These are phyloP conservation scores for Lasioglossum albipes DNA, from an alignment of 1,140 invertebrate genomes.

Conservation along the genomic window DNA sequence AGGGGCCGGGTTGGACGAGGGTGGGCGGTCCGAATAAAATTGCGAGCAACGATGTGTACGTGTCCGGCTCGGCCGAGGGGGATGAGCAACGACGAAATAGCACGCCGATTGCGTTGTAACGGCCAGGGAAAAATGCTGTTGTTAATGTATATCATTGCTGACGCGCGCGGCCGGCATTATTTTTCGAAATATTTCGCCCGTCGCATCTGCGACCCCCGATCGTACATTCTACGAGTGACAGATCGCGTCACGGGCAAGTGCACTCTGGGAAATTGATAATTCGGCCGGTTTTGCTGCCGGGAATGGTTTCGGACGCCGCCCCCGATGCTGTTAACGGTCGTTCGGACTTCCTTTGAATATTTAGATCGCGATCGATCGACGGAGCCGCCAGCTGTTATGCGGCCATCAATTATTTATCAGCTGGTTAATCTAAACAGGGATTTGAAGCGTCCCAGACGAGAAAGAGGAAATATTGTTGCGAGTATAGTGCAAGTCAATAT, in stretches of 20 bases:
- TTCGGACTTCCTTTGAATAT: too few species aligned
- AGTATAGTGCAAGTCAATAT: too few species aligned
- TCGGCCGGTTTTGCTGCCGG: neutral
- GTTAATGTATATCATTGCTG: conserved; percentile 45
- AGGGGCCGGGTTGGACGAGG: neutral
- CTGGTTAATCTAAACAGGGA: too few species aligned
- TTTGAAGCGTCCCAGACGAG: too few species aligned
- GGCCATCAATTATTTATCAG: too few species aligned
- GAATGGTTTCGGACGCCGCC: neutral
- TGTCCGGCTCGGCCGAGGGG: neutral
- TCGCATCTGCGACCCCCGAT: conserved; percentile 26
- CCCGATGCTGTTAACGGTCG: too few species aligned
- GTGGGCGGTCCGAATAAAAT: conserved; percentile 24
- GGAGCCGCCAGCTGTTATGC: too few species aligned
- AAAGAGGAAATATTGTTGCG: too few species aligned
- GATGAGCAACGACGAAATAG: conserved; percentile 21
- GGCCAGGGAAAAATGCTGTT: conserved; percentile 20
- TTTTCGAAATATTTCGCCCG: conserved; percentile 36
- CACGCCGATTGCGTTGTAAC: conserved; percentile 41
- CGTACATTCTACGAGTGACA: conserved; percentile 28
- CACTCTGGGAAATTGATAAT: conserved; percentile 18
- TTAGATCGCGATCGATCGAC: too few species aligned
- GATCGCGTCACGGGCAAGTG: conserved; percentile 22
- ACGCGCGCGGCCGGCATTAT: conserved; percentile 26
- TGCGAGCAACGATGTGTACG: conserved; percentile 39